Percentiles rank a stretch among this genome's conserved stretches.
Conservation (phyloP, 2,888 invertebrate genomes). For the Tanypteryx hageni region DNA sequence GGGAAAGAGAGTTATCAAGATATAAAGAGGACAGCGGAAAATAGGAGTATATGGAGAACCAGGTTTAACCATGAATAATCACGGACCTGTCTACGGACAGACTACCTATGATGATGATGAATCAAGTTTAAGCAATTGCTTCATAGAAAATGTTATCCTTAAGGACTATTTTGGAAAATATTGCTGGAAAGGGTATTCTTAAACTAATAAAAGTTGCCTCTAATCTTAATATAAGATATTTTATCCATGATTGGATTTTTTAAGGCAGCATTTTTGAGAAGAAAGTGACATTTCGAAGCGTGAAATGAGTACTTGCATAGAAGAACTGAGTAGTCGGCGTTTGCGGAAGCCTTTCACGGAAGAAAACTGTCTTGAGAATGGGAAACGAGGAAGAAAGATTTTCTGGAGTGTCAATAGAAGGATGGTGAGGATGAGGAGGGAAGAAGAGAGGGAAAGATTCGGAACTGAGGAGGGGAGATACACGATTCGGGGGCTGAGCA, state of each 20-base stretch:
- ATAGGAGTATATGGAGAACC: too few relatives aligned
- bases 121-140: too few relatives aligned
- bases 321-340: neutral
- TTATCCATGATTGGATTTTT: neutral
- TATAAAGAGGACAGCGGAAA: too few relatives aligned
- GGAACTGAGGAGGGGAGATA: neutral
- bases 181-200: too few relatives aligned
- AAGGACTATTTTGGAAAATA: too few relatives aligned
- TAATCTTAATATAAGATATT: neutral
- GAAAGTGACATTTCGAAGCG: constrained; percentile 8
- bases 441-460: neutral
- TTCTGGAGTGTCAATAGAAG: neutral
- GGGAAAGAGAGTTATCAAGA: too few relatives aligned
- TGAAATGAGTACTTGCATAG: neutral
- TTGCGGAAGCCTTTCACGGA: neutral
- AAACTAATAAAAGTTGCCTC: neutral
- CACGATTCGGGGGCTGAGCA: neutral
- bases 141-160: too few relatives aligned
- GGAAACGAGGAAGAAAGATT: neutral
- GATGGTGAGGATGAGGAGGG: neutral
- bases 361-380: neutral
- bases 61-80: too few relatives aligned
- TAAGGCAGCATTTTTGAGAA: neutral
- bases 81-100: too few relatives aligned
- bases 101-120: too few relatives aligned